phyloP scores from a whole-genome alignment of 2,113 vertebrate genomes.

The Pithys albifrons region DNA sequence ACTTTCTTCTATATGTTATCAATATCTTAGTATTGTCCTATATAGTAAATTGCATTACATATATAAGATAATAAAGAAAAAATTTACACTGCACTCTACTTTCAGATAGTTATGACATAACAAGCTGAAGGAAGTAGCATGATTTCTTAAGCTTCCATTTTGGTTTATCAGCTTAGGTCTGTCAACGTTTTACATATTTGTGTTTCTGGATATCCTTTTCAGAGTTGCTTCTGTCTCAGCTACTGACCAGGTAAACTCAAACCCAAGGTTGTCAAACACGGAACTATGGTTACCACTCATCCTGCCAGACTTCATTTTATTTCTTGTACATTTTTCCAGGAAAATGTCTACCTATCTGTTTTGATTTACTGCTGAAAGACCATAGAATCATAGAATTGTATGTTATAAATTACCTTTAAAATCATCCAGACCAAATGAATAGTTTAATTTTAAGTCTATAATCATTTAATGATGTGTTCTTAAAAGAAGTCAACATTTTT shows the following conservation, averaged over 20 bases:
- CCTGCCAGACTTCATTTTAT: background rate
- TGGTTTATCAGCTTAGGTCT: background rate
- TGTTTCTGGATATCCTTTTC: background rate
- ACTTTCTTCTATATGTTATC: background rate
- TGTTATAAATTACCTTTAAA: background rate
- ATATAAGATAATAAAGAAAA: background rate
- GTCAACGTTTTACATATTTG: background rate
- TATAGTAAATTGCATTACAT: background rate
- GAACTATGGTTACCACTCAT: background rate
- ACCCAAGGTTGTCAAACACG: background rate
- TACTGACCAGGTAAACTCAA: background rate
- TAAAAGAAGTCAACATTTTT: background rate
- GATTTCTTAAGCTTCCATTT: background rate
- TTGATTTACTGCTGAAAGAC: background rate
- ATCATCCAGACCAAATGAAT: background rate
- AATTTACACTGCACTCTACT: background rate
- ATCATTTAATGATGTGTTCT: background rate
- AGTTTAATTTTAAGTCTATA: background rate
- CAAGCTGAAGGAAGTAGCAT: background rate
- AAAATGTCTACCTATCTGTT: background rate
- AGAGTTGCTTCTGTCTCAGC: background rate
- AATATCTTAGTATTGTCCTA: background rate
- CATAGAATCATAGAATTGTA: accelerated
- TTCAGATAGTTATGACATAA: background rate
- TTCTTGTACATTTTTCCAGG: background rate